These are phyloP conservation scores for Herminia tarsipennalis DNA, from an alignment of 2,888 invertebrate species.

Conservation along the genomic window DNA sequence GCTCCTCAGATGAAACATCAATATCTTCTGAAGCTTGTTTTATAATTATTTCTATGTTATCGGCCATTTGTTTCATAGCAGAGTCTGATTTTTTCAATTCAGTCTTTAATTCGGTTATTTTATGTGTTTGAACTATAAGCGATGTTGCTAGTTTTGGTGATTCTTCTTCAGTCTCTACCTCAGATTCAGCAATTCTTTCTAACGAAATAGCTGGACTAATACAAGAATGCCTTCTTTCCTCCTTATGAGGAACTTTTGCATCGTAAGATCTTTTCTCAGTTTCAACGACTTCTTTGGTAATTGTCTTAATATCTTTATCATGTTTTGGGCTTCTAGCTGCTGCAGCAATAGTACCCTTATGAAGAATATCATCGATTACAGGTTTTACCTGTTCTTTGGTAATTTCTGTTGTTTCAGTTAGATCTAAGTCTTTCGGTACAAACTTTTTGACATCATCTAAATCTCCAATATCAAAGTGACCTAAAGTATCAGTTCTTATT, in stretches of 20 bases:
- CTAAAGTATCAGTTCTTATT: slow-evolving; percentile 75
- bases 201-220: slow-evolving; percentile 80
- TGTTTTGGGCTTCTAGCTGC: slow-evolving; percentile 68
- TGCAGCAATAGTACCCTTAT: slow-evolving; percentile 72
- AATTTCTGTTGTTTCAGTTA: slow-evolving; percentile 64
- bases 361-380: slow-evolving; percentile 76
- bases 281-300: slow-evolving; percentile 72
- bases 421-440: slow-evolving; percentile 57
- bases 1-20: slow-evolving; percentile 75
- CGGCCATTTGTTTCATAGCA: slow-evolving; percentile 83
- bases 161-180: slow-evolving; percentile 78
- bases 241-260: slow-evolving; percentile 77
- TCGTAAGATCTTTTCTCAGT: slow-evolving; percentile 77
- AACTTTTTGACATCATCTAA: slow-evolving; percentile 55
- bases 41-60: slow-evolving; percentile 81
- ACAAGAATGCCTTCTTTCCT: slow-evolving; percentile 79
- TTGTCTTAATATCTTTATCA: slow-evolving; percentile 72
- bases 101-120: slow-evolving; percentile 43
- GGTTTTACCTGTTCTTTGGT: slow-evolving; percentile 77
- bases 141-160: slow-evolving; percentile 42
- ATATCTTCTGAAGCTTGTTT: slow-evolving; percentile 82
- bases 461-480: slow-evolving; percentile 66
- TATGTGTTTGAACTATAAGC: slow-evolving; percentile 37
- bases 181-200: slow-evolving; percentile 80
- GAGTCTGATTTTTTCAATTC: slow-evolving; percentile 80